Evolutionary conservation across 1,140 invertebrate species (phyloP).

Genomic region (Carcinoscorpius rotundicauda): DNA sequence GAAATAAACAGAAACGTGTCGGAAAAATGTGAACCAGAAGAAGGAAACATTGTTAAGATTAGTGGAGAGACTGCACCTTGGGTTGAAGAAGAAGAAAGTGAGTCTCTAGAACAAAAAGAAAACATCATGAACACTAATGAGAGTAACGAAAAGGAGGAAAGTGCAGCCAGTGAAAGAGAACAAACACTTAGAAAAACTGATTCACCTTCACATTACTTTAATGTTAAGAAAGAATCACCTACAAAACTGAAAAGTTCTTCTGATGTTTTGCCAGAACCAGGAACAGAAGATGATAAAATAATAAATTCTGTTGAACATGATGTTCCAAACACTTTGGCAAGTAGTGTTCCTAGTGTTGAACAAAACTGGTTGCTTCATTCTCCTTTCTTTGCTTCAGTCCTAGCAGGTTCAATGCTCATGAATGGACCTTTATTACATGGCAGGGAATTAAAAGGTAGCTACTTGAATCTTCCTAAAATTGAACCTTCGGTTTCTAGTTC

Average conservation of each 20-base stretch:
- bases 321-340: neutral
- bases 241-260: constrained; percentile 9
- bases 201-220: too few relatives aligned
- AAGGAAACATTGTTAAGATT: too few relatives aligned
- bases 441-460: constrained; percentile 17
- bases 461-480: constrained; percentile 18
- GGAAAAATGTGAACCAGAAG: too few relatives aligned
- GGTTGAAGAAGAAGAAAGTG: too few relatives aligned
- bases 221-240: constrained; percentile 10
- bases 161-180: too few relatives aligned
- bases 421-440: constrained; percentile 17
- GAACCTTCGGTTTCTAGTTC: constrained; percentile 10
- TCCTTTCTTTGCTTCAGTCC: constrained; percentile 22
- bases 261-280: neutral
- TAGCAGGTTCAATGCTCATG: constrained; percentile 22
- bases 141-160: too few relatives aligned
- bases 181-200: too few relatives aligned
- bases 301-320: too few relatives aligned
- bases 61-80: too few relatives aligned
- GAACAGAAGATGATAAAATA: neutral
- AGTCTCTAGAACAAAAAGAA: too few relatives aligned
- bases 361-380: constrained; percentile 20
- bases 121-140: too few relatives aligned
- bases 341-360: constrained; percentile 2
- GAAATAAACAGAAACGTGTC: too few relatives aligned